Percentiles rank a stretch among this genome's conserved stretches.
These are phyloP conservation scores for Mythimna loreyi DNA, from an alignment of 2,888 invertebrate species.

Conservation along the genomic window DNA sequence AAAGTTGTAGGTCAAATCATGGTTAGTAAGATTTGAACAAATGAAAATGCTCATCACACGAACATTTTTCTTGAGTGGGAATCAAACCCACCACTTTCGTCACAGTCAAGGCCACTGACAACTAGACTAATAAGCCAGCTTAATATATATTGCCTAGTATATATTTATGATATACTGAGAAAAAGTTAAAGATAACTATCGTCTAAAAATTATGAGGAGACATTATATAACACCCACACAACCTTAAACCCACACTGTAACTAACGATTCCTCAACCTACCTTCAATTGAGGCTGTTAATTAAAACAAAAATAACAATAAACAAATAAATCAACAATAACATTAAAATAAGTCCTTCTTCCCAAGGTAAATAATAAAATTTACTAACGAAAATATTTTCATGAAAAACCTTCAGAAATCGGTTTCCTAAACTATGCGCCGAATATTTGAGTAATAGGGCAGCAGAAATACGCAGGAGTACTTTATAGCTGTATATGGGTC, in stretches of 20 bases:
- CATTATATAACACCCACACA: background rate
- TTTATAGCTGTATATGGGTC: conserved; percentile 40
- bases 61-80: too few species aligned
- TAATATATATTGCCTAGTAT: too few species aligned
- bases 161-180: too few species aligned
- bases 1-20: background rate
- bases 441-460: conserved; percentile 31
- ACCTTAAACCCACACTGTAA: background rate
- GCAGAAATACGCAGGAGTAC: conserved; percentile 28
- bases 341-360: conserved; percentile 12
- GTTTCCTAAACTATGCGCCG: conserved; percentile 16
- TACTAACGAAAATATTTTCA: conserved; percentile 21
- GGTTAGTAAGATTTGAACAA: too few species aligned
- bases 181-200: background rate
- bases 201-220: background rate
- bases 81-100: too few species aligned
- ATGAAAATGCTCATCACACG: too few species aligned
- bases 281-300: background rate
- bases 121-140: too few species aligned
- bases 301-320: background rate
- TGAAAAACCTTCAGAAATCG: conserved; percentile 17
- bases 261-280: background rate
- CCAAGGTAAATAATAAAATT: conserved; percentile 15
- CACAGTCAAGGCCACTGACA: too few species aligned
- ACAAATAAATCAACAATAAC: conserved; percentile 12